Base-by-base conservation (phyloP, 2,113 vertebrate species). In the Dasyornis broadbenti region DNA sequence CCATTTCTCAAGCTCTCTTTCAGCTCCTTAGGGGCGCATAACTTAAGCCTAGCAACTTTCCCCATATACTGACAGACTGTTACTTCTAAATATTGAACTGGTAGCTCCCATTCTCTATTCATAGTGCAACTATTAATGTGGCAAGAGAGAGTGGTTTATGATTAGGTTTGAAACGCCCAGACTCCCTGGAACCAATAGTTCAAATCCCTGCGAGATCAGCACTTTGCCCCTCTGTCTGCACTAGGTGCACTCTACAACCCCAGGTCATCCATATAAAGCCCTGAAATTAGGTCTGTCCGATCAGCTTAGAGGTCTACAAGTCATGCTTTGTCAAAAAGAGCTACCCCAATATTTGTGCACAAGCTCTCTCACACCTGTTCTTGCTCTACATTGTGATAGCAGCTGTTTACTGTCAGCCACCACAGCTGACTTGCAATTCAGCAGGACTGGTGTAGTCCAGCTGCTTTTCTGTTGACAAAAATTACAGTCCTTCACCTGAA, bases 1-100 rank as follows among this genome's bases (percentile, higher is more conserved):
- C 87, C 72, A 95, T 96, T 97, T 95, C 95, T 94, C 95, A 96
- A 96, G 94, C 82, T 91, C 92, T 89, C 94, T 88, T 92, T 97
- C 79, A 92, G 90, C 31, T 96, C 92, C 94, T 97, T 42, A 28
- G 85, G 89, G 95, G 79, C 57, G 2, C 59, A 94, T 92, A 95
- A 96, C 89, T 97, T 94, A 90, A 94, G 85, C 68, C 61, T 50
- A 92, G 88, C 40, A 92, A 37, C 85, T 54, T 91, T 68, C 80
- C 63, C 39, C 76, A 61, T 85, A 86, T 49, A 94, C 82, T 84
- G 82, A 77, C 81, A 91, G 75, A 88, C 49, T 92, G 80, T 90
- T 94, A 70, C 81, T 86, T 94, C 81, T 89, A 73, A 94, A 90
- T 89, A 66, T 56, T 87, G 44, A 89, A 82, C 66, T 65, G 60